These are phyloP conservation scores for Onychomys arenicola DNA, from an alignment of 2,797 vertebrate species.

Conservation along the genomic window DNA sequence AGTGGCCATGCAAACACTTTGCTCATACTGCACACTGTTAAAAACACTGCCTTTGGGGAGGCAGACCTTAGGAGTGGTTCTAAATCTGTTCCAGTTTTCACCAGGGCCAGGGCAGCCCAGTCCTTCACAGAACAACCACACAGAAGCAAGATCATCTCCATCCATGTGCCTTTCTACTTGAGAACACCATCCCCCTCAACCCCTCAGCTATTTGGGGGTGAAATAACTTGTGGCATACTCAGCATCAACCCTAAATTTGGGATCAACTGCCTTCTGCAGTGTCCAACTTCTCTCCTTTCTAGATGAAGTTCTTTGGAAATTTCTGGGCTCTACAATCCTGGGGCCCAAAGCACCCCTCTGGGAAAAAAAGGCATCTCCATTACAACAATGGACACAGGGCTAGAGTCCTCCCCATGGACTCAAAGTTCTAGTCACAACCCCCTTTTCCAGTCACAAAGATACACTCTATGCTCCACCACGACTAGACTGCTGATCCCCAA, in stretches of 20 bases:
- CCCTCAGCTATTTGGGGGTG: not conserved
- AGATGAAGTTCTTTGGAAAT: not conserved
- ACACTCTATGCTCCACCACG: not conserved
- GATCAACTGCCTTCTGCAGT: not conserved
- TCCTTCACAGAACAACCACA: not conserved
- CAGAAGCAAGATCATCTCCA: not conserved
- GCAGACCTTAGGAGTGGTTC: not conserved
- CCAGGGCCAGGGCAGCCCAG: not conserved
- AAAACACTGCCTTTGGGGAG: not conserved
- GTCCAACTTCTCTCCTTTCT: not conserved
- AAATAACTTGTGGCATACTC: not conserved
- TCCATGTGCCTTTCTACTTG: too few species aligned
- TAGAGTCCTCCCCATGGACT: not conserved
- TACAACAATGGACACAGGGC: not conserved
- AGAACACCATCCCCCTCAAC: not conserved
- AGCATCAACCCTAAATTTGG: not conserved
- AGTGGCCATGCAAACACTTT: not conserved
- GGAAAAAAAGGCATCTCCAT: not conserved
- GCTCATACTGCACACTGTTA: not conserved
- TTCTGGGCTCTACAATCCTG: not conserved
- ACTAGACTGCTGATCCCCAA: not conserved
- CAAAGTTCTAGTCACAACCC: not conserved
- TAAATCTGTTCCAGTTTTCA: not conserved
- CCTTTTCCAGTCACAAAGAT: not conserved
- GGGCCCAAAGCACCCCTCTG: not conserved